Conservation (phyloP, 2,113 vertebrate genomes). For the Lates calcarifer region DNA sequence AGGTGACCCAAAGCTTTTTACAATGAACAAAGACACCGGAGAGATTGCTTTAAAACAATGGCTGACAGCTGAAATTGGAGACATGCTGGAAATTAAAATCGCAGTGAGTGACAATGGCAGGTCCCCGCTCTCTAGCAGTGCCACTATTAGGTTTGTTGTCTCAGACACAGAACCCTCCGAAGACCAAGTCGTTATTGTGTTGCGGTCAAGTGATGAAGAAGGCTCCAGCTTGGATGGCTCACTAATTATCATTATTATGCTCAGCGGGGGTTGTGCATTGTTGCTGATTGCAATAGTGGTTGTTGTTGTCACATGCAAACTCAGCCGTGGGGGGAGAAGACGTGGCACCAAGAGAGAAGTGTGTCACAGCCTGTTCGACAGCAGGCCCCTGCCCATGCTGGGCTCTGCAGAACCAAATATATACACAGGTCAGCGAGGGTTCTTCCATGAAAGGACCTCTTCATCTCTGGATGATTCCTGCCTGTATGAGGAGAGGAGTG, state of each 20-base stretch:
- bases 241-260: constrained; percentile 72
- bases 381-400: constrained; percentile 50
- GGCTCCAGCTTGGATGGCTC: constrained; percentile 61
- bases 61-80: constrained; percentile 61
- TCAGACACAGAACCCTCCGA: constrained; percentile 76
- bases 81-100: constrained; percentile 69
- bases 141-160: constrained; percentile 72
- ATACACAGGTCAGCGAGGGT: constrained; percentile 61
- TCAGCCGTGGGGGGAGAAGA: constrained; percentile 50
- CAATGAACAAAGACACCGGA: constrained; percentile 67
- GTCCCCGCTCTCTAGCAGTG: constrained; percentile 60
- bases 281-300: constrained; percentile 80
- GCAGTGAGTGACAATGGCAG: constrained; percentile 76
- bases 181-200: constrained; percentile 75
- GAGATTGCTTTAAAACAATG: constrained; percentile 78
- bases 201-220: constrained; percentile 62
- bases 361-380: constrained; percentile 69
- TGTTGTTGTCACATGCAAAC: constrained; percentile 75
- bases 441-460: constrained; percentile 69
- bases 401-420: constrained; percentile 56
- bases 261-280: constrained; percentile 78
- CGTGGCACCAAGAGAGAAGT: constrained; percentile 62
- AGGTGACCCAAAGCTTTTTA: constrained; percentile 72
- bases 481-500: constrained; percentile 80
- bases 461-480: constrained; percentile 74